Evolutionary conservation across 2,113 vertebrate species (phyloP).

Genomic region (Myodes glareolus): DNA sequence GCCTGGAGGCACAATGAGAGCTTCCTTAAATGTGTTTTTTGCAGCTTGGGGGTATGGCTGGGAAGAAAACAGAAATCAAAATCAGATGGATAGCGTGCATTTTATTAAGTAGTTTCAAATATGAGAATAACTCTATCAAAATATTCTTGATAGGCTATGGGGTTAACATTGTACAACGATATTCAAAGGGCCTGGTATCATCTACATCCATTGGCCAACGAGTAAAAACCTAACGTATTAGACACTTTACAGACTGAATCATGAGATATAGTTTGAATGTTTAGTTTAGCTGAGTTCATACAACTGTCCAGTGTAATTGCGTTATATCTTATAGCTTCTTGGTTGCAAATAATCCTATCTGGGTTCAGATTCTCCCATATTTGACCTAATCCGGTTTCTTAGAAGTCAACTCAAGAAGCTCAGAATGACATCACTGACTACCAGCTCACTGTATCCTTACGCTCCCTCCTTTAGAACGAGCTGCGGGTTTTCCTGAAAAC

Average conservation of each 20-base stretch:
- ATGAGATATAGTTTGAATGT: background rate
- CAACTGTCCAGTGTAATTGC: background rate
- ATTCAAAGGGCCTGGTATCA: background rate
- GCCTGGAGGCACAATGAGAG: background rate
- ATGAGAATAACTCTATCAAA: constrained; percentile 33
- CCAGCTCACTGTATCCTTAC: background rate
- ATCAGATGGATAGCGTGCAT: constrained; percentile 19
- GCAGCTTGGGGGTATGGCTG: background rate
- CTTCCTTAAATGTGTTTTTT: constrained; percentile 61
- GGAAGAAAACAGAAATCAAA: constrained; percentile 54
- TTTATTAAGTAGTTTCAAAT: constrained; percentile 44
- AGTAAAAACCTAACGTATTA: background rate
- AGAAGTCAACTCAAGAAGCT: background rate
- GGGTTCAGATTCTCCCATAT: background rate
- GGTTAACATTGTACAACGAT: background rate
- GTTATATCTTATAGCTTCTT: background rate
- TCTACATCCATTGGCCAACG: background rate
- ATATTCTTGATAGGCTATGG: background rate
- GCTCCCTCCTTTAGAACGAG: background rate
- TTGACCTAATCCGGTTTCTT: background rate
- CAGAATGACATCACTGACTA: background rate
- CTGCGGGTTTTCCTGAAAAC: background rate
- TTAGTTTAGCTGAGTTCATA: background rate
- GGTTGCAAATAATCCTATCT: background rate
- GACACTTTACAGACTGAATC: background rate